Evolutionary conservation across 1,140 invertebrate genomes (phyloP).

Genomic region (Metopolophium dirhodum): DNA sequence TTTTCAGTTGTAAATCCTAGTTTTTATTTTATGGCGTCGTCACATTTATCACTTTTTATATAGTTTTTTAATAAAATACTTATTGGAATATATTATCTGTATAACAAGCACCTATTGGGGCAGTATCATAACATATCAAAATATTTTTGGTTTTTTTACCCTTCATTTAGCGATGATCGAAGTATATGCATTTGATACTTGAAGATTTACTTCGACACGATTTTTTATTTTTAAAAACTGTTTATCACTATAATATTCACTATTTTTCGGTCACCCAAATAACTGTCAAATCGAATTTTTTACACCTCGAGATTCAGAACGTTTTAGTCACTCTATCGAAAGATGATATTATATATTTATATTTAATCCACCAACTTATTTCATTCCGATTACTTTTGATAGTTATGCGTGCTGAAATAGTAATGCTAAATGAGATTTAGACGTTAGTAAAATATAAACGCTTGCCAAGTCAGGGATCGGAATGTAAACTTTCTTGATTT

Average conservation of each 20-base stretch:
- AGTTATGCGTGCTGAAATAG: background rate
- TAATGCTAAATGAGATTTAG: background rate
- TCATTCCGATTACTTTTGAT: background rate
- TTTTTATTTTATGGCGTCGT: slow-evolving; percentile 27
- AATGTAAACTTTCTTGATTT: no score
- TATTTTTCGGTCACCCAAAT: background rate
- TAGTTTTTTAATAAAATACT: slow-evolving; percentile 12
- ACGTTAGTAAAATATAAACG: background rate
- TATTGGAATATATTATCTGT: background rate
- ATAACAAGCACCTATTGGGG: background rate
- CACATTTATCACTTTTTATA: background rate
- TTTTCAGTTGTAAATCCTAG: slow-evolving; percentile 32
- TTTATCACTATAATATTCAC: background rate
- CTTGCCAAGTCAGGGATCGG: no score
- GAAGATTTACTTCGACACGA: background rate
- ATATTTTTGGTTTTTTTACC: background rate
- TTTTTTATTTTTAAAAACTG: background rate
- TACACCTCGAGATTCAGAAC: background rate
- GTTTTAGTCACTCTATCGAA: background rate
- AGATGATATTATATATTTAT: background rate
- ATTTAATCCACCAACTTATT: background rate
- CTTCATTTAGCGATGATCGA: background rate
- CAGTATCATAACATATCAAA: background rate
- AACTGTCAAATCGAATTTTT: background rate
- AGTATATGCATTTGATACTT: background rate